phyloP scores from a whole-genome alignment of 2,797 vertebrate species.

The Siniperca obscura region DNA sequence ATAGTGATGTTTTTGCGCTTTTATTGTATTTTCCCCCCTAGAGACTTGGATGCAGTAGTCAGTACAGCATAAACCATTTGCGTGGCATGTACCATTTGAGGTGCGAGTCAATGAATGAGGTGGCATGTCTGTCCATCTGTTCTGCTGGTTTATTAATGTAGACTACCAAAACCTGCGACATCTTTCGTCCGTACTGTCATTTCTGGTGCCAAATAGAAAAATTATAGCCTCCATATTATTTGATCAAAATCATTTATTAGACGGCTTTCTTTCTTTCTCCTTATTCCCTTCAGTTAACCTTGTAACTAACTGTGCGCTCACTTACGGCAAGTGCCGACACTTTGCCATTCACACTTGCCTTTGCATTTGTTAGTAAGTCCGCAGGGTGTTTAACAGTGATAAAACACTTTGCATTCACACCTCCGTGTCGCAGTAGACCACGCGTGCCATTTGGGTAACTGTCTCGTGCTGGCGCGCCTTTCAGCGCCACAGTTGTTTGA shows the following conservation, averaged over 20 bases:
- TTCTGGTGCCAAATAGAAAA: background rate
- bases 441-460: slow-evolving; percentile 68
- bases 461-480: slow-evolving; percentile 52
- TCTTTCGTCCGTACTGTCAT: background rate
- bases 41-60: background rate
- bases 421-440: slow-evolving; percentile 7
- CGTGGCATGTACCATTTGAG: background rate
- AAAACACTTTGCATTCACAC: slow-evolving; percentile 41
- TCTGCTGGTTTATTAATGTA: background rate
- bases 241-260: too few species aligned
- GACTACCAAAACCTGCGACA: background rate
- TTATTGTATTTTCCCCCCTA: background rate
- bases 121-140: slow-evolving; percentile 11
- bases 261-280: too few species aligned
- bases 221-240: fast-evolving
- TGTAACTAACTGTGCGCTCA: background rate
- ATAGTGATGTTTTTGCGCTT: background rate
- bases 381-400: background rate
- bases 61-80: background rate
- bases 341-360: slow-evolving; percentile 14
- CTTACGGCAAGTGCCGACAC: slow-evolving; percentile 16
- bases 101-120: background rate
- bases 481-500: slow-evolving; percentile 14
- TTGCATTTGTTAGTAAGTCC: slow-evolving; percentile 32
- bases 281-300: too few species aligned